Evolutionary conservation across 2,797 vertebrate genomes (phyloP).

Genomic region (Buceros bicornis): DNA sequence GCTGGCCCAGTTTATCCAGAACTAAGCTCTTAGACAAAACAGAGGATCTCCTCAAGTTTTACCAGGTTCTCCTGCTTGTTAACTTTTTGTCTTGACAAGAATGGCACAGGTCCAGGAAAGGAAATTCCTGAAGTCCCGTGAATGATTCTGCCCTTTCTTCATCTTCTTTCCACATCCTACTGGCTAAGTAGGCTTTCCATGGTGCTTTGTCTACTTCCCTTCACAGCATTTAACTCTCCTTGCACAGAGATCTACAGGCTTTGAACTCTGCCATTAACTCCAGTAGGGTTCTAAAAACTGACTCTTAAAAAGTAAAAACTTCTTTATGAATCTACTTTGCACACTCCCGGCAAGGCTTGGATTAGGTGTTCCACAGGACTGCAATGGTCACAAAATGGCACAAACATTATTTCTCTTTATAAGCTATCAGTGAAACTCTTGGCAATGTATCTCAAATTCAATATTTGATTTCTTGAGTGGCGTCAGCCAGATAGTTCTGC

Average conservation of each 20-base stretch:
- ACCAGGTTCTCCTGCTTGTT: background rate
- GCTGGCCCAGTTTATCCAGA: background rate
- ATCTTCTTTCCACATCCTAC: background rate
- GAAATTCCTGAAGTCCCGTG: background rate
- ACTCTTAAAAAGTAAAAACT: background rate
- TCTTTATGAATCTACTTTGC: background rate
- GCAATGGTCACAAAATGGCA: background rate
- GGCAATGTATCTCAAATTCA: background rate
- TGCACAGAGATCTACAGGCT: background rate
- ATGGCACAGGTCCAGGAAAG: background rate
- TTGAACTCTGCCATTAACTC: background rate
- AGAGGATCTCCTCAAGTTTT: background rate
- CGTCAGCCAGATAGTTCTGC: background rate
- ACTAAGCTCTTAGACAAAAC: background rate
- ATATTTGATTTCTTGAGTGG: background rate
- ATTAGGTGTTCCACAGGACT: background rate
- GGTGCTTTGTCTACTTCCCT: background rate
- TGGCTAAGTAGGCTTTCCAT: background rate
- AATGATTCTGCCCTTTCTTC: background rate
- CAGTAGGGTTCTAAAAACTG: background rate
- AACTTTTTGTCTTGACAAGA: background rate
- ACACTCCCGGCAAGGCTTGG: background rate
- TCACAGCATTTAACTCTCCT: background rate
- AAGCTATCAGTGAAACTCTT: background rate
- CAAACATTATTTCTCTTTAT: background rate